Evolutionary conservation across 1,140 invertebrate genomes (phyloP), one percentile per base, ranked within the genome.

Genomic region (Diabrotica virgifera): DNA sequence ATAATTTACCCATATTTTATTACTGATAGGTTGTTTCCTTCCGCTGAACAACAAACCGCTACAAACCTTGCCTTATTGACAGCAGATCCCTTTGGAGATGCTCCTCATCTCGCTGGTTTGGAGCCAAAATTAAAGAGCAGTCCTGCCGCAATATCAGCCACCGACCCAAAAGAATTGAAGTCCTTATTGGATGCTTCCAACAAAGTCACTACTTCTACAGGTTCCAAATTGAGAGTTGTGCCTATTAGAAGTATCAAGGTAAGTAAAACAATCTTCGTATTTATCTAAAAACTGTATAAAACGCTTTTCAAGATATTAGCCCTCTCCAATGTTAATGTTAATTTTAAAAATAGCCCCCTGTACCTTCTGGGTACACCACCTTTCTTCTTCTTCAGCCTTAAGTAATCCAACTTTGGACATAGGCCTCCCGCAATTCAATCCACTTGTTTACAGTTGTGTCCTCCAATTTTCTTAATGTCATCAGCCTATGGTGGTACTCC

Each of bases 141-240:
- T 40, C 53, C 38, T 37, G 57, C 62, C 35, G 62, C 65, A 3
- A 61, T 70, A 8, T 69, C 65, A 14, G 67, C 72, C 5, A 74
- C 72, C 0, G 70, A 75, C 61, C 72, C 74, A 7, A 68, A 66
- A 54, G 72, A 75, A 60, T 61, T 74, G 7, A 72, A 71, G 56
- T 58, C 66, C 6, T 52, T 75, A 46, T 59, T 75, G 5, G 71
- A 75, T 52, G 63, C 65, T 24, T 70, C 66, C 11, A 74, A 74
- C 54, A 73, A 69, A 40, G 63, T 72, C 9, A 63, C 70, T 58
- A 55, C 62, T 13, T 59, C 66, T 5, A 67, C 62, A 24, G 61
- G 38, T 52, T 55, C 64, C 5, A 72, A 68, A 55, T 59, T 72
- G 14, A 72, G 65, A 55, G 55, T 72, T 35, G 58, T 56, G 12